These are phyloP conservation scores for Sepioteuthis lessoniana DNA, from an alignment of 2,888 invertebrate genomes.

Conservation along the genomic window DNA sequence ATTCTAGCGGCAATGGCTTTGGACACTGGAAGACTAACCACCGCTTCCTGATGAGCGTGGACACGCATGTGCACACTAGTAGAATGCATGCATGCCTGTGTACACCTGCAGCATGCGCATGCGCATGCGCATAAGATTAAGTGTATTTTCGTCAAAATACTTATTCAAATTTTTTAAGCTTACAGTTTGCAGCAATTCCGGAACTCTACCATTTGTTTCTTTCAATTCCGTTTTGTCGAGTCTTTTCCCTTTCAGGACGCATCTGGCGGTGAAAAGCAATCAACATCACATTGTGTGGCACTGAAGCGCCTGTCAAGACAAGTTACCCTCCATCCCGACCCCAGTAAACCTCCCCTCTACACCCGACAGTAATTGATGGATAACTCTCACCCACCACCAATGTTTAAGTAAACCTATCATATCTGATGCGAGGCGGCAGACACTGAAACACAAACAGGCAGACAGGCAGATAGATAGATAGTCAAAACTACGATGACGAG, in stretches of 20 bases:
- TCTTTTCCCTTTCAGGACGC: background rate
- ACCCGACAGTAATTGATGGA: constrained; percentile 20
- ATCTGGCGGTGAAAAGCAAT: background rate
- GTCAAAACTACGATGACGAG: background rate
- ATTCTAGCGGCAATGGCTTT: too few species aligned
- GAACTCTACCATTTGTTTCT: constrained; percentile 23
- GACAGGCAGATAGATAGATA: background rate
- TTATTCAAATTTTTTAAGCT: too few species aligned
- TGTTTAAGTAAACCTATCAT: constrained; percentile 33
- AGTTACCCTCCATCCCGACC: background rate
- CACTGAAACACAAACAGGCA: background rate
- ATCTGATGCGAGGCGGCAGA: constrained; percentile 17
- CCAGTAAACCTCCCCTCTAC: background rate
- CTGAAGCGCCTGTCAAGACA: background rate
- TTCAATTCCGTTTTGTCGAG: background rate
- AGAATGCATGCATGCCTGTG: too few species aligned
- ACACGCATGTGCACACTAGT: too few species aligned
- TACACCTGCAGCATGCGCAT: too few species aligned
- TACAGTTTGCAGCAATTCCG: background rate
- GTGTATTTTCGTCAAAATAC: too few species aligned
- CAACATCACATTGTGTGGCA: constrained; percentile 33
- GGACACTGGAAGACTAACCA: too few species aligned
- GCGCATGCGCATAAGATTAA: too few species aligned
- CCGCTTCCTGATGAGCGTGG: too few species aligned
- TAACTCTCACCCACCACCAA: background rate